Evolutionary conservation across 2,888 invertebrate genomes (phyloP), one percentile per base, ranked within the genome.

Genomic region (Noctua janthina): DNA sequence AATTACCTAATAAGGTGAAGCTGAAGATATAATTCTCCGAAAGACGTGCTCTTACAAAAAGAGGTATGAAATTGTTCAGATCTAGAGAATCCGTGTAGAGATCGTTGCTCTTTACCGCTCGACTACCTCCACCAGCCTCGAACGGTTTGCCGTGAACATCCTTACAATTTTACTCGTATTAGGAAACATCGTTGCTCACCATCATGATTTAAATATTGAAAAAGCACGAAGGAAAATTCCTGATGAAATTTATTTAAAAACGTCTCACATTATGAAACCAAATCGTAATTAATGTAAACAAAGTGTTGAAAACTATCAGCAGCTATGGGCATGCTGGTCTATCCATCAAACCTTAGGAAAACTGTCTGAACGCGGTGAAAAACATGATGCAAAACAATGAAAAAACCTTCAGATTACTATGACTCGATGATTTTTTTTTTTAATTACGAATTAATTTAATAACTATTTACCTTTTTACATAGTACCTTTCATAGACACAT

Each of bases 101-200:
- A 84, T 86, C 83, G 74, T 86, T 82, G 84, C 77, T 82, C 87
- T 86, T 74, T 86, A 77, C 74, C 76, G 86, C 84, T 82, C 83
- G 86, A 86, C 82, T 76, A 84, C 70, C 77, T 86, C 64, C 66
- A 81, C 35, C 73, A 85, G 54, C 81, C 69, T 73, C 72, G 54
- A 73, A 82, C 29, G 29, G 29, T 29, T 66, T 39, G 59, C 64
- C 46, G 73, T 49, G 54, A 86, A 66, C n/a, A 73, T 81, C 73
- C 86, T 76, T 74, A 66, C 29, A 64, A 85, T 43, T 39, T 29
- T 35, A 66, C n/a, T 75, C 10, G n/a, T 46, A 71, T 74, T 39
- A 49, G 15, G 15, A 35, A 59, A 75, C 64, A 72, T 51, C 10
- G 29, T 64, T 64, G 13, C 17, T 59, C 8, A 66, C 15, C 3